Evolutionary conservation across 2,113 vertebrate genomes (phyloP), one percentile per base, ranked within the genome.

Genomic region (Poecilia latipinna): DNA sequence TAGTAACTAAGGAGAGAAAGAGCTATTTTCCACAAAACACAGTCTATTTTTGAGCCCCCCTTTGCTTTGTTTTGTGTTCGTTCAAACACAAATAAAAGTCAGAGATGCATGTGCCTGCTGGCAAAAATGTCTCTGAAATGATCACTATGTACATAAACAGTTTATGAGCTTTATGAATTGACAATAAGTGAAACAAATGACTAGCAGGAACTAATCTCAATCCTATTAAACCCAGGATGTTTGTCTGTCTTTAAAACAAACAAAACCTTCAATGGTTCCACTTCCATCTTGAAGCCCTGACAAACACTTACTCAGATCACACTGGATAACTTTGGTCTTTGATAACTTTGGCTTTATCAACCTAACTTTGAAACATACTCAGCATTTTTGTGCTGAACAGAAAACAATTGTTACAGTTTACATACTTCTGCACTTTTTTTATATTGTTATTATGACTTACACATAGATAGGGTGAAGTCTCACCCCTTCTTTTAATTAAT

Each of bases 1-100:
- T 7, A 42, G 4, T 17, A 11, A 80, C 4, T n/a, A 3, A n/a
- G 60, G 77, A 85, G 74, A 82, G 63, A 89, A 90, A 91, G 85
- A 87, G 69, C 61, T 70, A 29, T 61, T 63, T 33, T 85, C 37
- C 72, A 68, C 42, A 65, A 70, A 82, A 74, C 62, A 31, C 61
- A 70, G 72, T 77, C 76, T 78, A 82, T 75, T 83, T 80, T 26
- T 60, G 73, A 68, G 74, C 3, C 48, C 12, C 5, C 72, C 71
- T 82, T 79, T 60, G 22, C 28, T n/a, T 67, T 57, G 35, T 12
- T 37, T 37, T 37, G 35, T 12, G 35, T 6, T 66, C 54, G 42
- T 79, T 22, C 44, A 77, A 72, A 84, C 4, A 0, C 29, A 82
- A 82, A 48, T 3, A n/a, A 70, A 75, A 73, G 15, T 68, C 10